These are phyloP conservation scores for Battus philenor DNA, from an alignment of 1,140 invertebrate species.

Conservation along the genomic window DNA sequence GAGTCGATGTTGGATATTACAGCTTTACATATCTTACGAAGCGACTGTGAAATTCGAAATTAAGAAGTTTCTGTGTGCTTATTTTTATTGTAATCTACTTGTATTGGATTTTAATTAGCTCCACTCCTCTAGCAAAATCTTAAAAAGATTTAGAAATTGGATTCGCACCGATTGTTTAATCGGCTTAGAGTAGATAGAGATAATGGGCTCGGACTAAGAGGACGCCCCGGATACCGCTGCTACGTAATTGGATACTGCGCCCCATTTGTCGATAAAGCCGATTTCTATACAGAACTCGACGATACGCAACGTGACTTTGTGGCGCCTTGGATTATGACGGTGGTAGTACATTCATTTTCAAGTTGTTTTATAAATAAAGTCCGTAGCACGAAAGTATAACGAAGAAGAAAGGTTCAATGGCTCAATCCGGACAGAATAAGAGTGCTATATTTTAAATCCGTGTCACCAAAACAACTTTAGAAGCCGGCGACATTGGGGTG, in stretches of 20 bases:
- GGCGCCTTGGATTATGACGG: not conserved
- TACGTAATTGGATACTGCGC: conserved; percentile 54
- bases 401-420: not conserved
- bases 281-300: conserved; percentile 44
- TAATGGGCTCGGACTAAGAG: conserved; percentile 20
- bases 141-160: conserved; percentile 18
- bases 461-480: conserved; percentile 46
- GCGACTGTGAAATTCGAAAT: too few relatives aligned
- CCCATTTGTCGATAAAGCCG: conserved; percentile 44
- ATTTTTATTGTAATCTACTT: too few relatives aligned
- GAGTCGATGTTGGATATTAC: too few relatives aligned
- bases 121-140: too few relatives aligned
- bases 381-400: not conserved
- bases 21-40: too few relatives aligned
- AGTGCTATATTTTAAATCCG: conserved; percentile 42
- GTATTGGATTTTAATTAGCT: too few relatives aligned
- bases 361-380: too few relatives aligned
- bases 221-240: conserved; percentile 26
- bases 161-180: conserved; percentile 43
- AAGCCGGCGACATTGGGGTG: conserved; percentile 25
- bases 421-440: conserved; percentile 25
- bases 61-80: too few relatives aligned
- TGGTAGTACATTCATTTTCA: not conserved
- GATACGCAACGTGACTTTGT: conserved; percentile 18
- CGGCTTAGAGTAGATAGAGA: conserved; percentile 38